Evolutionary conservation across 2,797 vertebrate genomes (phyloP).

Genomic region (Carcharodon carcharias): DNA sequence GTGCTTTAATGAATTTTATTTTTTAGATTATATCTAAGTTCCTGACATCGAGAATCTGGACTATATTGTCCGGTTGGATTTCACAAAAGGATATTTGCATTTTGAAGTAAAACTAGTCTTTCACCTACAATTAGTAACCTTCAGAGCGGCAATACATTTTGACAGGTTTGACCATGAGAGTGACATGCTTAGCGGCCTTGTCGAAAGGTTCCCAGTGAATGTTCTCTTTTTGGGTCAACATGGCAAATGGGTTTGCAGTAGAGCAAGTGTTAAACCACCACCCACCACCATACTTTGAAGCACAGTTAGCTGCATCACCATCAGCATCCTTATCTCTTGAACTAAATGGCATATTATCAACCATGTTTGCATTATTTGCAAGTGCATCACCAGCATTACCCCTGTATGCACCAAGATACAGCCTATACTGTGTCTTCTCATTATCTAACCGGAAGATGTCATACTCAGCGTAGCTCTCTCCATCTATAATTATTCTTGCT

Average conservation of each 20-base stretch:
- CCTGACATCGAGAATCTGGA: not conserved
- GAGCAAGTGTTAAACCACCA: constrained; percentile 43
- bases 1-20: constrained; percentile 32
- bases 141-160: constrained; percentile 41
- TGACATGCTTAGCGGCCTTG: constrained; percentile 35
- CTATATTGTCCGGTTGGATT: not conserved
- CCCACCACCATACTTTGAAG: constrained; percentile 36
- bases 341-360: constrained; percentile 43
- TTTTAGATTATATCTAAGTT: not conserved
- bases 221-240: constrained; percentile 38
- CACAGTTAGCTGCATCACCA: constrained; percentile 40
- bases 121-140: not conserved
- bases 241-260: not conserved
- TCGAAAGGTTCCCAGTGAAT: constrained; percentile 43
- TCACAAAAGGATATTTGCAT: not conserved
- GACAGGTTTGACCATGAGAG: constrained; percentile 41
- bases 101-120: not conserved
- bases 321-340: constrained; percentile 39
- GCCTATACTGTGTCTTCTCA: constrained; percentile 22
- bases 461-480: constrained; percentile 37
- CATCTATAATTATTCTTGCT: constrained; percentile 40
- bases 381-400: constrained; percentile 40
- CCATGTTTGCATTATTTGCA: constrained; percentile 36
- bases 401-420: constrained; percentile 40
- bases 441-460: constrained; percentile 39